A percentile compares a stretch with the other conserved stretches of the same genome.
These are phyloP conservation scores for Chondrilla cf. caribensis DNA, from an alignment of 37 sponge, comb jelly and placozoan species.

Conservation along the genomic window DNA sequence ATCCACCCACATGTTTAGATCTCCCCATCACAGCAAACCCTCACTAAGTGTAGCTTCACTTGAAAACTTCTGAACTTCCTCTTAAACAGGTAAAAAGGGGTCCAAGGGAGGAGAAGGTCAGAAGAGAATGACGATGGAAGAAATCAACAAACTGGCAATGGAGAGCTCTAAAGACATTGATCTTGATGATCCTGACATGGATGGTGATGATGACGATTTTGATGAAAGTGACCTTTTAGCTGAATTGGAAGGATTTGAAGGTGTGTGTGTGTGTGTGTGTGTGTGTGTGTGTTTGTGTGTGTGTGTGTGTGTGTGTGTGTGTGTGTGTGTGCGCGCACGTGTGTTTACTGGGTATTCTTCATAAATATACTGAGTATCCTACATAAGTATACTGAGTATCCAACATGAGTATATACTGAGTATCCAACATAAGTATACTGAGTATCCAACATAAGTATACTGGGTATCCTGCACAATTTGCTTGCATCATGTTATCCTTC, in stretches of 20 bases:
- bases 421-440: too few species aligned
- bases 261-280: slow-evolving; percentile 12
- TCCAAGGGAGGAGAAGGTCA: background rate
- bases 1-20: too few species aligned
- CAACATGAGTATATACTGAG: too few species aligned
- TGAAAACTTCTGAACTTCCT: too few species aligned
- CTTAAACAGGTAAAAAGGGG: background rate
- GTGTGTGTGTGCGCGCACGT: background rate
- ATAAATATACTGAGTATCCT: too few species aligned
- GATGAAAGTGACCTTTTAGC: slow-evolving; percentile 37
- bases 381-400: too few species aligned
- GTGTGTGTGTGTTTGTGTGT: slow-evolving; percentile 22
- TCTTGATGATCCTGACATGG: slow-evolving; percentile 14
- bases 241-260: slow-evolving; percentile 28
- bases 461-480: too few species aligned
- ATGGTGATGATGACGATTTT: slow-evolving; percentile 35
- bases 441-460: too few species aligned
- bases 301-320: slow-evolving; percentile 8
- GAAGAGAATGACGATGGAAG: slow-evolving; percentile 15
- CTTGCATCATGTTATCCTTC: background rate
- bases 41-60: too few species aligned
- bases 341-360: background rate
- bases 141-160: slow-evolving; percentile 11
- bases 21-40: too few species aligned
- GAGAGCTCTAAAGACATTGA: slow-evolving; percentile 30